Evolutionary conservation across 35 echinoderm and acorn worm species (phyloP), one percentile per base, ranked within the genome.

Genomic region (Stichopus chloronotus): DNA sequence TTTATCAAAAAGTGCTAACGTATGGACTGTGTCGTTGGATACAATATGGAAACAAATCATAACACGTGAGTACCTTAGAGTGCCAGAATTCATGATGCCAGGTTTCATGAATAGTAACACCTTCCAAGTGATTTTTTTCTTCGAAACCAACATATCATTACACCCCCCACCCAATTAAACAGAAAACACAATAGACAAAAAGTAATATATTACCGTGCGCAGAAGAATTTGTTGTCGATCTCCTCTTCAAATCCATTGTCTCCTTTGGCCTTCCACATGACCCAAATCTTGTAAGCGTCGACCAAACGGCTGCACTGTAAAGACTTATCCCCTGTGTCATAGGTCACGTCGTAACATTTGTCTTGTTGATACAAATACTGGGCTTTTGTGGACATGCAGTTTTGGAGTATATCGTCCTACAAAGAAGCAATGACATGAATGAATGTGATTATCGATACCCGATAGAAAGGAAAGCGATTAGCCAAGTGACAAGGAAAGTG

Each of bases 221-320:
- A 82, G 55, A 79, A 78, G 78, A 97, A 95, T 87, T 94, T 94
- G 56, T 92, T 92, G 63, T 92, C 85, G 19, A 94, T 95, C 57
- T 95, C 94, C n/a, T 20, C 61, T 43, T 98, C 93, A 63, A 95
- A 98, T 6, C 94, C 94, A 20, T 61, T 82, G 58, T 95, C 93
- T 56, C 93, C 97, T 79, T 98, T 98, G 17, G 94, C 97, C 72
- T 94, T 94, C 94, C 94, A 98, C 97, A 98, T 98, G 0, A 98
- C 19, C 97, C 97, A 98, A 9, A 98, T 91, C 25, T 96, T 96
- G 88, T 96, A 94, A 19, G 95, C 94, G 81, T 98, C 97, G 52
- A 94, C 95, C 80, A 96, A 94, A 16, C 97, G 82, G 24, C 97
- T 91, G 63, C 97, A 98, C 61, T 98, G 97, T 6, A 98, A 82